Conservation (phyloP, 1,140 invertebrate genomes). For the Aphidius ervi region DNA sequence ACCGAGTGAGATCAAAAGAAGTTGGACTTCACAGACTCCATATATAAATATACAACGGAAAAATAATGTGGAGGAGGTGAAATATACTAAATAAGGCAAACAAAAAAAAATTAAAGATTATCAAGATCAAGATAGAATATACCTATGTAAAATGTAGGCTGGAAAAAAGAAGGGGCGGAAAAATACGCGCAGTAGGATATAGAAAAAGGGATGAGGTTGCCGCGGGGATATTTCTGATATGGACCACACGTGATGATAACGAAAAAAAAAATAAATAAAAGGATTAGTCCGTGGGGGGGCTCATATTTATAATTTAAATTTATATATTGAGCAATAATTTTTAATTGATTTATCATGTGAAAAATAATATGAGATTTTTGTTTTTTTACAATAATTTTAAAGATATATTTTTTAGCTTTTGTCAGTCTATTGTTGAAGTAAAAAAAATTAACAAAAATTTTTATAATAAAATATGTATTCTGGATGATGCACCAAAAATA, state of each 20-base stretch:
- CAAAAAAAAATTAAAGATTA: conserved; percentile 10
- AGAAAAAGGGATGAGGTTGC: conserved; percentile 46
- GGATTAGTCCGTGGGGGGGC: conserved; percentile 42
- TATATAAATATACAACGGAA: too few species aligned
- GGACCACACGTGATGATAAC: conserved; percentile 47
- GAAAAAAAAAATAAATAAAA: conserved; percentile 28
- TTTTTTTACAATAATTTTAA: conserved; percentile 4
- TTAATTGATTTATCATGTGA: conserved; percentile 14
- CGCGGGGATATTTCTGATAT: conserved; percentile 39
- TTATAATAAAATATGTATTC: background rate
- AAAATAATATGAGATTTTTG: background rate
- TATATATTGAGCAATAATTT: too few species aligned
- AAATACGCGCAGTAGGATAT: conserved; percentile 26
- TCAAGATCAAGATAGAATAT: conserved; percentile 16
- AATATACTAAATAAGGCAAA: background rate
- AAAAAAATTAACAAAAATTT: conserved; percentile 3
- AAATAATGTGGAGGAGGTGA: too few species aligned
- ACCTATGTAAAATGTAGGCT: conserved; percentile 14
- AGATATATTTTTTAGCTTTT: background rate
- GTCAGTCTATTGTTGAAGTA: background rate
- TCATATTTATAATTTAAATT: background rate
- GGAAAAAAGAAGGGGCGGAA: conserved; percentile 16
- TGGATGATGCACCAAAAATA: too few species aligned
- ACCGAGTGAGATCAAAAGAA: conserved; percentile 21
- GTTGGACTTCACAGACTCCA: too few species aligned